Base-by-base conservation (phyloP, 2,888 invertebrate species). In the Idaea dimidiata region DNA sequence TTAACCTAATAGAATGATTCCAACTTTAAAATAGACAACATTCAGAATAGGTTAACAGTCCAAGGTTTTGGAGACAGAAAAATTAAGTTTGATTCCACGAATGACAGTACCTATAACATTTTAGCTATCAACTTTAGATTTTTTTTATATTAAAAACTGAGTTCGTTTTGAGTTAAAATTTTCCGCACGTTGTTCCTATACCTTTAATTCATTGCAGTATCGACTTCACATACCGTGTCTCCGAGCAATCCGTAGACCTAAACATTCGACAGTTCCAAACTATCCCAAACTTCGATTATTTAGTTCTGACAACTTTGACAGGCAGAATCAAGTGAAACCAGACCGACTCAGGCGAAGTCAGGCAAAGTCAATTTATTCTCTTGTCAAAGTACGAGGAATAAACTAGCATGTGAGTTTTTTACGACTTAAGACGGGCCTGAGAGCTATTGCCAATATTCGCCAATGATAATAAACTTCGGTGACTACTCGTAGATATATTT, bases 321-420 rank as follows among this genome's bases (percentile, higher is more conserved):
- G 66, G 66, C 62, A 61, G 64, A 68, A 56, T 67, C 63, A 63
- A 65, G 69, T 69, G 67, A 69, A 69, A 67, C 68, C 61, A 43
- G 10, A 10, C 43, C 8, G 10, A 32, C 32, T 10, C 43, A 8
- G 43, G 43, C 43, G 14, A 43, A 43, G 43, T 43, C 43, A 43
- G 43, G 66, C 62, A 62, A 66, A 68, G 57, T 67, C 63, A 63
- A 65, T 69, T 69, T 68, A 69, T 71, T 69, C 68, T 60, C 68
- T 62, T 68, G 66, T 69, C 67, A 68, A 68, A 64, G 64, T 63
- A 63, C 60, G 43, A 60, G 33, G 64, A 68, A 69, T 71, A 71
- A 71, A 69, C 62, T 66, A 59, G 43, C 63, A 64, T 62, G 66
- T 62, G 61, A 68, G 66, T 66, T 68, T 70, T 71, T 71, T 43